These are phyloP conservation scores for Typhlomys cinereus DNA, from an alignment of 2,113 vertebrate species.

Conservation along the genomic window DNA sequence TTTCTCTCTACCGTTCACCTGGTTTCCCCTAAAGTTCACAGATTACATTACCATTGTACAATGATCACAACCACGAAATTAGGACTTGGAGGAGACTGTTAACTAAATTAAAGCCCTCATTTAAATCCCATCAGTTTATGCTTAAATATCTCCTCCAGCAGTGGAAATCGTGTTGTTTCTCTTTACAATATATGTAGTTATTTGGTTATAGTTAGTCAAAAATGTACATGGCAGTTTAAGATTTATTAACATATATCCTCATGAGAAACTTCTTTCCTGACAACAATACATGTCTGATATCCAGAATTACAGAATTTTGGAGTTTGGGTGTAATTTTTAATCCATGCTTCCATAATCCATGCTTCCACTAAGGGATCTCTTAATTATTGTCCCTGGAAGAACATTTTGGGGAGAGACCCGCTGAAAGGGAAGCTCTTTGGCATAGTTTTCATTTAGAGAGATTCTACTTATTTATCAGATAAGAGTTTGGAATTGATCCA, in stretches of 20 bases:
- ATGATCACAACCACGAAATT: slow-evolving; percentile 18
- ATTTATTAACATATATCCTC: neutral
- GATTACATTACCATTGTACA: neutral
- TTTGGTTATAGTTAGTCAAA: neutral
- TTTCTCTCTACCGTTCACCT: neutral
- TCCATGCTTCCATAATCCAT: neutral
- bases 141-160: slow-evolving; percentile 12
- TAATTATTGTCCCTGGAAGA: neutral
- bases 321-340: neutral
- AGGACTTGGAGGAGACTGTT: neutral
- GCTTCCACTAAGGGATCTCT: neutral
- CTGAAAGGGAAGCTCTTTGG: neutral
- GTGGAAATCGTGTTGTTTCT: slow-evolving; percentile 3
- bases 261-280: slow-evolving; percentile 6
- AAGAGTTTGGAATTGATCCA: neutral
- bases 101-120: slow-evolving; percentile 40
- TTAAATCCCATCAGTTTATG: slow-evolving; percentile 25
- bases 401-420: neutral
- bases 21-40: neutral
- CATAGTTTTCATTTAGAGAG: neutral
- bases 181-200: slow-evolving; percentile 9
- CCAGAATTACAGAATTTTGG: neutral
- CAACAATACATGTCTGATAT: neutral
- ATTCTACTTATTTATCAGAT: neutral
- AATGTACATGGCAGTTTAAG: neutral